These are phyloP conservation scores for Philopotamus ludificatus DNA, from an alignment of 1,140 invertebrate genomes.

Conservation along the genomic window DNA sequence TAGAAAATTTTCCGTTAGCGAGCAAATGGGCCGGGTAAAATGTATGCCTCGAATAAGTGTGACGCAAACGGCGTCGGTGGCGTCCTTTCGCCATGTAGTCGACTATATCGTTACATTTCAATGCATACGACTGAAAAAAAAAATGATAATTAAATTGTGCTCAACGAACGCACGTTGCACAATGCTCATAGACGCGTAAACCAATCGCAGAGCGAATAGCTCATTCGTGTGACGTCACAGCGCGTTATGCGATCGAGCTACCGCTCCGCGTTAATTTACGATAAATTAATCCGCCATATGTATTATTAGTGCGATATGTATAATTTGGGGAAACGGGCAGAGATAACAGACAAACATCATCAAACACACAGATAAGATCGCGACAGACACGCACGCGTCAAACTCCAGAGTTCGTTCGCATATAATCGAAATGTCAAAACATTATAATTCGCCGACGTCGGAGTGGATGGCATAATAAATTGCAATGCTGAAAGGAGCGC, in stretches of 20 bases:
- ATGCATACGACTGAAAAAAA: background rate
- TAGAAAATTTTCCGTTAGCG: conserved; percentile 2
- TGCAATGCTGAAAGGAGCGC: background rate
- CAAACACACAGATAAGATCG: background rate
- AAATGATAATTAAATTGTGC: background rate
- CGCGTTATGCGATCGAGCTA: too few species aligned
- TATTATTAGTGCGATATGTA: background rate
- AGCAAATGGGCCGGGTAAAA: background rate
- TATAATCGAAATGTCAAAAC: background rate
- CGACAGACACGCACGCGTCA: background rate
- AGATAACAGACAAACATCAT: background rate
- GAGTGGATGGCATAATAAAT: background rate
- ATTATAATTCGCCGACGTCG: background rate
- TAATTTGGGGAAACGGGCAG: background rate
- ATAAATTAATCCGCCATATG: background rate
- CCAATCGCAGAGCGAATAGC: too few species aligned
- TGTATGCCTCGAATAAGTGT: conserved; percentile 1
- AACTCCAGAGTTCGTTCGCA: background rate
- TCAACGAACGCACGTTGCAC: background rate
- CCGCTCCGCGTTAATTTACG: too few species aligned
- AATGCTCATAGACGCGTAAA: too few species aligned
- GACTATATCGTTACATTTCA: background rate
- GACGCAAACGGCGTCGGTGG: background rate
- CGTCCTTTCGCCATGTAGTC: background rate
- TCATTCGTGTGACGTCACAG: too few species aligned